phyloP scores from a whole-genome alignment of 2,797 vertebrate genomes.

The Taenioides sp. region DNA sequence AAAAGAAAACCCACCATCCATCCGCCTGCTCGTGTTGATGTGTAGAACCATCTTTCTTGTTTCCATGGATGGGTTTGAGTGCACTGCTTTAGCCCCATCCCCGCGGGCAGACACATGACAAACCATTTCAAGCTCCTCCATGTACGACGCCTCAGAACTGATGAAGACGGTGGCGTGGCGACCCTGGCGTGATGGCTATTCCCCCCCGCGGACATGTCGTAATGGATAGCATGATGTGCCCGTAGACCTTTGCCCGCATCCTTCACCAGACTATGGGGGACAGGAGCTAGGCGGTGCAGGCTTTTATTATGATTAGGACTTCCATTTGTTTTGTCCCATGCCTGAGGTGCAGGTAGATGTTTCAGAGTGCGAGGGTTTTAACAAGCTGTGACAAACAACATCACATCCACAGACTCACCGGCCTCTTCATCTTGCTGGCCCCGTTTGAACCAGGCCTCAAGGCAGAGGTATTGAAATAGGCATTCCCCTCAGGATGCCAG shows the following conservation, averaged over 20 bases:
- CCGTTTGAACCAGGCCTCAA: conserved; percentile 61
- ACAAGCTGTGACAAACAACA: conserved; percentile 65
- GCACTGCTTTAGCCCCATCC: conserved; percentile 15
- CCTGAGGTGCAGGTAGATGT: conserved; percentile 52
- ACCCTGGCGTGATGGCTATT: conserved; percentile 48
- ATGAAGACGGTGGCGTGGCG: conserved; percentile 62
- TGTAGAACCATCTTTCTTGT: conserved; percentile 7
- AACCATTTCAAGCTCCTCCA: conserved; percentile 34
- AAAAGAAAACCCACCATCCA: not conserved
- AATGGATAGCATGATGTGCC: conserved; percentile 44
- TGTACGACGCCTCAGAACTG: conserved; percentile 41
- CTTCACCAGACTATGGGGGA: conserved; percentile 42
- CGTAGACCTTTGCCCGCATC: conserved; percentile 29
- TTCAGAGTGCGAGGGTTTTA: conserved; percentile 53
- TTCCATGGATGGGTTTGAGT: conserved; percentile 16
- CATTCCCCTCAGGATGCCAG: conserved; percentile 45
- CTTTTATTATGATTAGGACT: conserved; percentile 56
- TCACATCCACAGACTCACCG: conserved; percentile 31
- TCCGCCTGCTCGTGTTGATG: conserved; percentile 6
- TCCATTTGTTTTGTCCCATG: conserved; percentile 47
- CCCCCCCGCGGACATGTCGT: conserved; percentile 41
- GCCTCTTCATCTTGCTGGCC: conserved; percentile 61
- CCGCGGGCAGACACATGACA: conserved; percentile 29
- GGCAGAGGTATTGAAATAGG: conserved; percentile 47
- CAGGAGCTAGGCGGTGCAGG: conserved; percentile 19